A percentile compares a stretch with the other conserved stretches of the same genome.
Conservation (phyloP, 2,113 vertebrate species). For the Clarias magur region DNA sequence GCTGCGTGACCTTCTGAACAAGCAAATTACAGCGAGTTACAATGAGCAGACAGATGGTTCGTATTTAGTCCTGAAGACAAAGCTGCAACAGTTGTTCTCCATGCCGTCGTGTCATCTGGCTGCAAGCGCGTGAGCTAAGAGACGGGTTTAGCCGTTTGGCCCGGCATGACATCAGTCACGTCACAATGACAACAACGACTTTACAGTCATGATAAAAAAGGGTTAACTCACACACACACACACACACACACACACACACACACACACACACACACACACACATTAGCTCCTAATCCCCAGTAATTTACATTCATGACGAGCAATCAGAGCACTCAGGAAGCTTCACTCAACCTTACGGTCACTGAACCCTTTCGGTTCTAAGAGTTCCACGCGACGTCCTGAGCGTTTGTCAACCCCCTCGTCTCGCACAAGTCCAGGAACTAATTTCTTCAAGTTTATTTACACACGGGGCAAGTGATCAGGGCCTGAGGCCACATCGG, state of each 20-base stretch:
- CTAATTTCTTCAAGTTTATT: conserved; percentile 71
- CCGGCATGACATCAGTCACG: conserved; percentile 62
- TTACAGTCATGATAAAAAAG: conserved; percentile 52
- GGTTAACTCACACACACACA: conserved; percentile 57
- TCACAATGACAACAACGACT: conserved; percentile 64
- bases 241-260: conserved; percentile 55
- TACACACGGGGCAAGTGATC: conserved; percentile 65
- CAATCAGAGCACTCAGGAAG: conserved; percentile 60
- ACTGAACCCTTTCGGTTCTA: conserved; percentile 57
- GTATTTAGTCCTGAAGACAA: conserved; percentile 37
- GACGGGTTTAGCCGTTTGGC: conserved; percentile 71
- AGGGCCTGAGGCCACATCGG: conserved; percentile 76
- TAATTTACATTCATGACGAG: neutral
- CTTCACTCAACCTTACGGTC: conserved; percentile 60
- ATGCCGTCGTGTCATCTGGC: conserved; percentile 22
- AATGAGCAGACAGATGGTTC: neutral
- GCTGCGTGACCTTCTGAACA: conserved; percentile 8
- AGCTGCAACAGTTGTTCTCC: conserved; percentile 67
- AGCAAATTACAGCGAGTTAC: conserved; percentile 3
- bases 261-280: conserved; percentile 48
- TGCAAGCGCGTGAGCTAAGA: conserved; percentile 56
- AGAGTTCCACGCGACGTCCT: conserved; percentile 30
- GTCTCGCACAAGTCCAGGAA: conserved; percentile 54
- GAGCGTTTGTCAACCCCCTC: neutral
- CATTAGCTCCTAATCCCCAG: conserved; percentile 43